These are phyloP conservation scores for Bicyclus anynana DNA, from an alignment of 1,140 invertebrate species.

Conservation along the genomic window DNA sequence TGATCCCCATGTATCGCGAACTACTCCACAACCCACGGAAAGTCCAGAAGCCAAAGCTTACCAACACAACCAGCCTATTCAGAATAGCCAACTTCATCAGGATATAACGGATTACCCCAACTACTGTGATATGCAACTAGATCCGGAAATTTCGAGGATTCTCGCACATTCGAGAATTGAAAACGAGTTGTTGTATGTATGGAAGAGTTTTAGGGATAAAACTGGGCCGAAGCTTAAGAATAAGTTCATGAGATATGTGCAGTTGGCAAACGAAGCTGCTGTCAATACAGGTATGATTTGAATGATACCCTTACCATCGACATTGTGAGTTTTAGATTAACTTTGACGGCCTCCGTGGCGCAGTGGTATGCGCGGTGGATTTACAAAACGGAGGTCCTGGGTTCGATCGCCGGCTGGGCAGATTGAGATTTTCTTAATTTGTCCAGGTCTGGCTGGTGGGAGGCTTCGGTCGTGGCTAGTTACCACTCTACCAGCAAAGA, in stretches of 20 bases:
- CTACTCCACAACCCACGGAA: slow-evolving; percentile 28
- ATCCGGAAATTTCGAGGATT: slow-evolving; percentile 82
- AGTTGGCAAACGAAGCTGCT: slow-evolving; percentile 88
- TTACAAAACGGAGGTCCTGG: too few species aligned
- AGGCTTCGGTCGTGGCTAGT: too few species aligned
- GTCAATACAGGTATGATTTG: slow-evolving; percentile 81
- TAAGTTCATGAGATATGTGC: slow-evolving; percentile 86
- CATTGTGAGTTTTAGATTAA: too few species aligned
- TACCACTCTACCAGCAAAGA: too few species aligned
- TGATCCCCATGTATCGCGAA: slow-evolving; percentile 54
- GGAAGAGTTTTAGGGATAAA: slow-evolving; percentile 88
- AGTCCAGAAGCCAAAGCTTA: slow-evolving; percentile 26
- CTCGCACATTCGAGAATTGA: slow-evolving; percentile 85
- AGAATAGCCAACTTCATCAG: slow-evolving; percentile 44
- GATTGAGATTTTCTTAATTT: too few species aligned
- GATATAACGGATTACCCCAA: slow-evolving; percentile 49
- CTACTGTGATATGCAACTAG: slow-evolving; percentile 83
- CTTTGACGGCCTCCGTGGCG: too few species aligned
- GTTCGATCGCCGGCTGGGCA: too few species aligned
- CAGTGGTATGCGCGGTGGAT: too few species aligned
- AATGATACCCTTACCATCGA: too few species aligned
- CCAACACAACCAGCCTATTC: slow-evolving; percentile 44
- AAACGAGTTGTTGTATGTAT: slow-evolving; percentile 85
- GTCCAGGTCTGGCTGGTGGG: too few species aligned
- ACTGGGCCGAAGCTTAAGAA: slow-evolving; percentile 86